phyloP scores from a whole-genome alignment of 2,113 vertebrate genomes.

The Parus major region DNA sequence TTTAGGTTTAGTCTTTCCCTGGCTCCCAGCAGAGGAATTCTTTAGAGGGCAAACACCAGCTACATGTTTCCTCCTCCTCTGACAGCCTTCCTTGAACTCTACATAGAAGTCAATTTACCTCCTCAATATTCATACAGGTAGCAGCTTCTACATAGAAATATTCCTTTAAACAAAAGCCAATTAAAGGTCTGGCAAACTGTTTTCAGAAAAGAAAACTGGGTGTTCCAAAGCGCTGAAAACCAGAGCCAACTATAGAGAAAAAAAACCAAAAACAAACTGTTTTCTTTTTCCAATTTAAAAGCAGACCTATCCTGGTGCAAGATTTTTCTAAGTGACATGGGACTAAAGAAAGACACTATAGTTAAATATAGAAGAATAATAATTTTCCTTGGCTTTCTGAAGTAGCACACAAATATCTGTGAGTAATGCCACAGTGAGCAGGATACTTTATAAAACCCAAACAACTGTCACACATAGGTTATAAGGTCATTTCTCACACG shows the following conservation, averaged over 20 bases:
- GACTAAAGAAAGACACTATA: conserved; percentile 36
- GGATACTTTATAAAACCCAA: conserved; percentile 77
- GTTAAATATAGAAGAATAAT: conserved; percentile 71
- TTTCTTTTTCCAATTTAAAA: background rate
- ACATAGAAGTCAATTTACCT: conserved; percentile 22
- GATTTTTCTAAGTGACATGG: conserved; percentile 44
- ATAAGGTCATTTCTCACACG: conserved; percentile 78
- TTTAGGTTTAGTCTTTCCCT: background rate
- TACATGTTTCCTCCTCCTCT: background rate
- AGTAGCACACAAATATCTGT: conserved; percentile 66
- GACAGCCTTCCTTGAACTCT: conserved; percentile 18
- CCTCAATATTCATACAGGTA: background rate
- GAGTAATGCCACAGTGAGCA: conserved; percentile 70
- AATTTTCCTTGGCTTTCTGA: conserved; percentile 66
- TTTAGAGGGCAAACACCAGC: background rate
- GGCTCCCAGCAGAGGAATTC: background rate
- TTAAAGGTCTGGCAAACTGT: background rate
- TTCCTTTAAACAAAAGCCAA: background rate
- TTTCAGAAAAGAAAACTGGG: conserved; percentile 12
- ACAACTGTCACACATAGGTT: conserved; percentile 76
- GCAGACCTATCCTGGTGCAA: background rate
- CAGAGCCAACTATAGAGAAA: background rate
- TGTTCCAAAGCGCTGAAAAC: background rate
- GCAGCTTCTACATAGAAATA: conserved; percentile 4
- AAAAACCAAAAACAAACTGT: background rate